phyloP scores from a whole-genome alignment of 2,888 invertebrate genomes.

The Buathra laborator region DNA sequence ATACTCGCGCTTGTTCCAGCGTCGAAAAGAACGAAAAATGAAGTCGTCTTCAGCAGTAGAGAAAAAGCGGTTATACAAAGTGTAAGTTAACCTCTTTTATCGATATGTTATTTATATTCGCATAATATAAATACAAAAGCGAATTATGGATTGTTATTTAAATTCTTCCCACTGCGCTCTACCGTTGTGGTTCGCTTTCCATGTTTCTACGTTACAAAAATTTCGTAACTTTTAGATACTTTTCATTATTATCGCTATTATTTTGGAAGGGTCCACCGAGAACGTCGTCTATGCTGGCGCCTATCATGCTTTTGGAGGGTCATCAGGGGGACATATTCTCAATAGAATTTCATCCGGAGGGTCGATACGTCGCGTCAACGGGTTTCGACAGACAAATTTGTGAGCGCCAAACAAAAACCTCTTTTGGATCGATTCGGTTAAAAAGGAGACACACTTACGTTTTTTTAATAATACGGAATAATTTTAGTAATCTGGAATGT shows the following conservation, averaged over 20 bases:
- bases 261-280: slow-evolving; percentile 89
- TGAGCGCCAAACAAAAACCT: slow-evolving; percentile 85
- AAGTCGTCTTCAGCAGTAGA: slow-evolving; percentile 90
- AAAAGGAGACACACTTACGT: background rate
- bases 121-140: background rate
- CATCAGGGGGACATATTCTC: slow-evolving; percentile 99
- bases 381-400: slow-evolving; percentile 98
- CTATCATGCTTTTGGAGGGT: slow-evolving; percentile 98
- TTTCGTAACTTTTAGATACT: too few species aligned
- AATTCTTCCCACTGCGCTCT: background rate
- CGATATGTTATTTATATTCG: background rate
- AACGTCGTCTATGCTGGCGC: slow-evolving; percentile 95
- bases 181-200: background rate
- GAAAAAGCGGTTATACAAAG: slow-evolving; percentile 92
- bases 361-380: slow-evolving; percentile 96
- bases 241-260: background rate
- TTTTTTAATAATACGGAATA: background rate
- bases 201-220: too few species aligned
- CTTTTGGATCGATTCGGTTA: too few species aligned
- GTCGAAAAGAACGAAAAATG: slow-evolving; percentile 90
- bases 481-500: slow-evolving; percentile 95
- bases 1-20: slow-evolving; percentile 85
- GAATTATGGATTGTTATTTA: background rate
- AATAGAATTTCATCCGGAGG: slow-evolving; percentile 98
- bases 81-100: slow-evolving; percentile 86